Base-by-base conservation (phyloP, 2,888 invertebrate genomes). In the Camponotus fellah region DNA sequence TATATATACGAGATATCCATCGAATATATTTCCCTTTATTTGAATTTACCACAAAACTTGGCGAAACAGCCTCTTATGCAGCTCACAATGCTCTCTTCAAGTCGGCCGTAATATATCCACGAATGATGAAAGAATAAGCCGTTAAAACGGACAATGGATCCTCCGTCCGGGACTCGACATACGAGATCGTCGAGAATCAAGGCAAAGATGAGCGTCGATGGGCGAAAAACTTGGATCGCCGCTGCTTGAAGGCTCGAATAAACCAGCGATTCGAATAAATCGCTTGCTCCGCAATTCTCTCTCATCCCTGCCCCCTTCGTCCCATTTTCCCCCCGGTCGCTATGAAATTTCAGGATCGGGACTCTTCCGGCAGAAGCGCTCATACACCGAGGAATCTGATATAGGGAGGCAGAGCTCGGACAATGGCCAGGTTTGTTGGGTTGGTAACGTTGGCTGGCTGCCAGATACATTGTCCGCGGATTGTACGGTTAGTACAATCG, bases 381-480 rank as follows among this genome's bases (percentile, higher is more conserved):
- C 77, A 58, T 81, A 77, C 79, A 72, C 72, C 76, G 82, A 68
- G 79, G 85, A 65, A 85, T 85, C 85, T 82, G 90, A 89, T 88
- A 86, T 79, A 62, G 74, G 76, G 86, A 89, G 83, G 89, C 88
- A 90, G 37, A 34, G 88, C 87, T 89, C 85, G 92, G 90, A 92
- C 93, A 93, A 93, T 93, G 89, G 91, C 84, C 88, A 89, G 91
- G 92, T 92, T 92, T 92, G 93, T 92, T 89, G 91, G 90, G 90
- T 89, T 89, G 90, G 92, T 88, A 90, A 84, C 85, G 86, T 88
- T 93, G 93, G 93, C 92, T 76, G 77, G 71, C 79, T 86, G 93
- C 93, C 93, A 93, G 91, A 88, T 91, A 91, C 92, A 93, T 93
- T 93, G 93, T 93, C 90, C 93, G 81, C 86, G 90, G 86, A 74